Percentiles rank a stretch among this genome's conserved stretches.
These are phyloP conservation scores for Hirtodrosophila histrioides DNA, from an alignment of 2,888 invertebrate genomes.

Conservation along the genomic window DNA sequence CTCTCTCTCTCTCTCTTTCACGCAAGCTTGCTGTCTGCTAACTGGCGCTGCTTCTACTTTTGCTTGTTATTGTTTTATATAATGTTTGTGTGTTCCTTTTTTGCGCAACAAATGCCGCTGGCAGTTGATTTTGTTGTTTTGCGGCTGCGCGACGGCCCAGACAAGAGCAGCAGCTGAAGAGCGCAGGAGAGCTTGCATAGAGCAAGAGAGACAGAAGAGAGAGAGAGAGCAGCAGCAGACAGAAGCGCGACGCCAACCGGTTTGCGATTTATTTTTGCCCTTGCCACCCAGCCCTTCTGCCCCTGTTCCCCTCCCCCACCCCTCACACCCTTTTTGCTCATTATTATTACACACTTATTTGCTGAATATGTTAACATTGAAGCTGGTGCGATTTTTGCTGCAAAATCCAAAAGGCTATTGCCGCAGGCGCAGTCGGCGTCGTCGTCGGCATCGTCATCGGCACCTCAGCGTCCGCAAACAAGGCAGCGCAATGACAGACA, in stretches of 20 bases:
- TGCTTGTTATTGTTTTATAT: conserved; percentile 57
- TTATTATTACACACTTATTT: conserved; percentile 65
- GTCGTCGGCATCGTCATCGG: background rate
- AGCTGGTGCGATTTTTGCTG: conserved; percentile 34
- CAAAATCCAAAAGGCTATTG: conserved; percentile 38
- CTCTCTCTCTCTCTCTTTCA: conserved; percentile 16
- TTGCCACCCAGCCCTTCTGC: conserved; percentile 35
- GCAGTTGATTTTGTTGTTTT: conserved; percentile 53
- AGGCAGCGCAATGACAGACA: conserved; percentile 30
- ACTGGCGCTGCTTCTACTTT: conserved; percentile 24
- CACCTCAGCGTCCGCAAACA: conserved; percentile 14
- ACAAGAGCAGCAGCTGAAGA: conserved; percentile 27
- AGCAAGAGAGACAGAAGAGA: conserved; percentile 36
- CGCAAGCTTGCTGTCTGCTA: conserved; percentile 23
- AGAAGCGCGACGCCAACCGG: conserved; percentile 50
- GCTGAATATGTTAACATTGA: conserved; percentile 67
- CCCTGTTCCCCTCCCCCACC: no score
- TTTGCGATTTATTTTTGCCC: conserved; percentile 75
- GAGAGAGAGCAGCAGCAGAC: conserved; percentile 32
- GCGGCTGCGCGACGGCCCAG: conserved; percentile 62
- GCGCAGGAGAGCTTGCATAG: conserved; percentile 4
- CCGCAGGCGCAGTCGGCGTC: conserved; percentile 33
- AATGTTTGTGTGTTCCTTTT: conserved; percentile 55
- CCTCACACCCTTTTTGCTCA: conserved; percentile 37
- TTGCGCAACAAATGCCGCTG: conserved; percentile 67